Conservation (phyloP, 35 echinoderm and acorn worm species). For the Apostichopus japonicus region DNA sequence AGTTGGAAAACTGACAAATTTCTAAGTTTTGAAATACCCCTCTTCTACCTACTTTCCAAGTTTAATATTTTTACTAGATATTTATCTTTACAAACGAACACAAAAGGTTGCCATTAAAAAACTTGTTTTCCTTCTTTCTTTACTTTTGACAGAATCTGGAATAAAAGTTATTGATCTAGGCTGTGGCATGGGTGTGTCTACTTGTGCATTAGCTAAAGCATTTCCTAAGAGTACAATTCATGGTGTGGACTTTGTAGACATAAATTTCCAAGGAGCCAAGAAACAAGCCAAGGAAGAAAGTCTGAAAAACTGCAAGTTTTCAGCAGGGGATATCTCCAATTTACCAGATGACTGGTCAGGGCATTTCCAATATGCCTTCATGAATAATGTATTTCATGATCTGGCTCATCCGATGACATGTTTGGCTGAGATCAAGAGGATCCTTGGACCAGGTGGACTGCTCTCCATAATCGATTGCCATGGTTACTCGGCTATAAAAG, state of each 20-base stretch:
- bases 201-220: background rate
- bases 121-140: background rate
- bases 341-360: too few relatives aligned
- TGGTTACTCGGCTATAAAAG: background rate
- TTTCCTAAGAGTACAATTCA: background rate
- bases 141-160: background rate
- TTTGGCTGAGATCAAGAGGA: background rate
- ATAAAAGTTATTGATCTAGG: background rate
- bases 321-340: constrained; percentile 28
- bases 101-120: too few relatives aligned
- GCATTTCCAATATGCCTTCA: background rate
- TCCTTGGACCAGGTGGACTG: background rate
- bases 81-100: too few relatives aligned
- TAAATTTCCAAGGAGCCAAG: background rate
- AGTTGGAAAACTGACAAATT: too few relatives aligned
- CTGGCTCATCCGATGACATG: background rate
- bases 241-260: constrained; percentile 8
- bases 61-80: too few relatives aligned
- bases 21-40: too few relatives aligned
- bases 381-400: background rate
- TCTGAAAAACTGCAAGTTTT: constrained; percentile 65
- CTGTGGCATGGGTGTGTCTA: constrained; percentile 1
- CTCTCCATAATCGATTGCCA: background rate
- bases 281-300: background rate
- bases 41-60: too few relatives aligned